Evolutionary conservation across 2,888 invertebrate genomes (phyloP).

Genomic region (Drosophila sordidapex): DNA sequence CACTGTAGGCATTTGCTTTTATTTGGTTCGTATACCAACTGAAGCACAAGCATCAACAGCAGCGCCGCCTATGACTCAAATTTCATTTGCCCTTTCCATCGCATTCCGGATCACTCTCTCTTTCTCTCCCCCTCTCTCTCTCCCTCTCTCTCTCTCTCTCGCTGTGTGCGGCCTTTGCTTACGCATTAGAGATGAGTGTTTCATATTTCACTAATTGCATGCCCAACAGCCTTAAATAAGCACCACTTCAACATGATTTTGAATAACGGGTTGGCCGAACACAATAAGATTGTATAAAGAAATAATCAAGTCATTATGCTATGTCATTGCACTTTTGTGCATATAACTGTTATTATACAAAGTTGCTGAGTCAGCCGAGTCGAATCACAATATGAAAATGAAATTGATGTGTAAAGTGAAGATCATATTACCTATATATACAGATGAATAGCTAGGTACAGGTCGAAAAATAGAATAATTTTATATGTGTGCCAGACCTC

Average conservation of each 20-base stretch:
- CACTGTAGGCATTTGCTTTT: conserved; percentile 14
- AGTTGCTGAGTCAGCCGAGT: neutral
- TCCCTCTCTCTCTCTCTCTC: neutral
- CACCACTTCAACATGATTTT: neutral
- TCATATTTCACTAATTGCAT: neutral
- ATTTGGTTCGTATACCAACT: conserved; percentile 26
- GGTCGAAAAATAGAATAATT: neutral
- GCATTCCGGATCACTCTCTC: neutral
- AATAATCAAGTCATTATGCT: neutral
- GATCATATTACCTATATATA: neutral
- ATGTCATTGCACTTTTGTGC: neutral
- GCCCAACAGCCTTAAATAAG: neutral
- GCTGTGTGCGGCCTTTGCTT: neutral
- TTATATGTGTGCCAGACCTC: neutral
- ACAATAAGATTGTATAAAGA: neutral
- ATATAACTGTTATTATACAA: neutral
- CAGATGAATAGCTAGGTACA: neutral
- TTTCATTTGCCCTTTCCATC: conserved; percentile 3
- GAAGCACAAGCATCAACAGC: conserved; percentile 1
- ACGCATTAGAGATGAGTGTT: conserved; percentile 22
- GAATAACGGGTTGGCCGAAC: neutral
- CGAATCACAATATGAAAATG: neutral
- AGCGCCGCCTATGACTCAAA: conserved; percentile 21
- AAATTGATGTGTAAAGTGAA: neutral
- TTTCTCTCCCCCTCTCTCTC: neutral